These are phyloP conservation scores for Poeciliopsis gracilis DNA, from an alignment of 2,797 vertebrate species.

Conservation along the genomic window DNA sequence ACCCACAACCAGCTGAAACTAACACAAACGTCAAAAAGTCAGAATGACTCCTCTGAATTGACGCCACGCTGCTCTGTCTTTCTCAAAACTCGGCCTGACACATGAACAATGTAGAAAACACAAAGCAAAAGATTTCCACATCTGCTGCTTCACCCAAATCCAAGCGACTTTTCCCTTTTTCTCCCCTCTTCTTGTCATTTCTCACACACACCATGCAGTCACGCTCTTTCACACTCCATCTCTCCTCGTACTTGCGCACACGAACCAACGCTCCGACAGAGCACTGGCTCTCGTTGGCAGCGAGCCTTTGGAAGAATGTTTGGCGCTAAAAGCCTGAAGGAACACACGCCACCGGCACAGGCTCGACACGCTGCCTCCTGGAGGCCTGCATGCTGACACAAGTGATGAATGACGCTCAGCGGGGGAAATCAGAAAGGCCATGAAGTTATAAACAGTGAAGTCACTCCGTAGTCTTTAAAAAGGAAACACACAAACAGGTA, in stretches of 20 bases:
- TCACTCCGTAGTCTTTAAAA: constrained; percentile 8
- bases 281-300: constrained; percentile 46
- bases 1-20: constrained; percentile 7
- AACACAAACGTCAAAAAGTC: constrained; percentile 9
- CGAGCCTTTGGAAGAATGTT: constrained; percentile 48
- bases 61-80: constrained; percentile 33
- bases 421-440: constrained; percentile 30
- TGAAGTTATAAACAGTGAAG: constrained; percentile 32
- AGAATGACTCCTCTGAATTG: constrained; percentile 33
- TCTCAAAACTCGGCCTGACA: constrained; percentile 41
- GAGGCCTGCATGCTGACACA: constrained; percentile 36
- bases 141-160: constrained; percentile 51
- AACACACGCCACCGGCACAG: constrained; percentile 35
- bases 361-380: constrained; percentile 34
- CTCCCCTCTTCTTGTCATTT: constrained; percentile 33
- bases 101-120: constrained; percentile 53
- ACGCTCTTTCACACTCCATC: constrained; percentile 8
- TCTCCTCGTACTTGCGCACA: constrained; percentile 10
- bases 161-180: constrained; percentile 40
- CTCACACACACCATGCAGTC: constrained; percentile 27
- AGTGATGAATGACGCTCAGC: constrained; percentile 44
- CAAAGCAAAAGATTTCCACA: constrained; percentile 41
- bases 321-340: constrained; percentile 45
- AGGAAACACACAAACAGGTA: constrained; percentile 11
- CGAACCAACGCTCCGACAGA: constrained; percentile 22